Conservation (phyloP, 2,113 vertebrate species). For the Excalfactoria chinensis region DNA sequence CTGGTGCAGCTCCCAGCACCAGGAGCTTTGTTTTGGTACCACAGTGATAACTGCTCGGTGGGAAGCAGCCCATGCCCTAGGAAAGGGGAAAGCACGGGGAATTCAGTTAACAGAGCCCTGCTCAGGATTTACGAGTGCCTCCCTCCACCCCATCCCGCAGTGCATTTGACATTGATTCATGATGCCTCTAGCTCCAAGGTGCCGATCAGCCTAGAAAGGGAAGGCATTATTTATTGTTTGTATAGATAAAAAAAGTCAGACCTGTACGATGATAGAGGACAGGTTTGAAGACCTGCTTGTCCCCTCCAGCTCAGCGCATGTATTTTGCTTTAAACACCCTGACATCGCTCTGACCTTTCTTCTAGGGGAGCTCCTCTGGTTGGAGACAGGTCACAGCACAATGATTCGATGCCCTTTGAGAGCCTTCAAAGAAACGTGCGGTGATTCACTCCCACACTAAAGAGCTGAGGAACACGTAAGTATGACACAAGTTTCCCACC, state of each 20-base stretch:
- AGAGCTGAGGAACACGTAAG: not conserved
- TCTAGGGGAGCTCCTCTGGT: not conserved
- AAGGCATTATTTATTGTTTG: not conserved
- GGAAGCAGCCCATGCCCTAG: not conserved
- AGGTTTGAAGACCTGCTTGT: not conserved
- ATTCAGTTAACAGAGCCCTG: not conserved
- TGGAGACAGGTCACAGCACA: not conserved
- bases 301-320: not conserved
- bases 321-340: not conserved
- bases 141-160: fast-evolving
- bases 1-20: not conserved
- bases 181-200: not conserved
- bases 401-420: not conserved
- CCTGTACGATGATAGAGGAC: not conserved
- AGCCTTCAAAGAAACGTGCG: not conserved
- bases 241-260: not conserved
- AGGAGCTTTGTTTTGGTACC: not conserved
- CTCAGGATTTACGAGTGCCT: not conserved
- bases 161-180: not conserved
- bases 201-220: not conserved
- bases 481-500: not conserved
- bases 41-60: fast-evolving
- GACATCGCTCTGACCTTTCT: not conserved
- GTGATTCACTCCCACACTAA: not conserved
- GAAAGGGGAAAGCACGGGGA: not conserved